Evolutionary conservation across 1,140 invertebrate genomes (phyloP), one percentile per base, ranked within the genome.

Genomic region (Matsumurasca onukii): DNA sequence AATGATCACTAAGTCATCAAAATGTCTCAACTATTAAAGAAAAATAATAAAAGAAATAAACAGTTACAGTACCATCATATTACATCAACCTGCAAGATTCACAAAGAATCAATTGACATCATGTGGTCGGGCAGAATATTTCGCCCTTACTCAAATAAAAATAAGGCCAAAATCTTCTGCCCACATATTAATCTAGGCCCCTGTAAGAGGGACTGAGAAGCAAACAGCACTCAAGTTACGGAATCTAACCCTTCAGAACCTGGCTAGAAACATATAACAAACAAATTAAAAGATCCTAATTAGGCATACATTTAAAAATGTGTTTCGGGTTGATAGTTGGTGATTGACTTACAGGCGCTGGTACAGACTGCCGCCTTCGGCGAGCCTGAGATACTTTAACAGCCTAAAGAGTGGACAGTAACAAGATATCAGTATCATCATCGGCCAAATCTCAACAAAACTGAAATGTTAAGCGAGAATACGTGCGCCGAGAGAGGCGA

Each of bases 261-360:
- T 59, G 55, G 55, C 55, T 59, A 59, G 24, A 59, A 3, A 59
- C 49, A 20, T 52, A n/a, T 59, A 39, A 59, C 55, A 59, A 59
- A 59, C 55, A 59, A 59, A 27, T 3, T 5, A 39, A 39, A 2
- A 51, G 15, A 22, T 59, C 45, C 48, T 67, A 67, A 67, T 24
- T 34, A 68, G 25, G 55, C 45, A 68, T 62, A 61, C 67, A 68
- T 59, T 31, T 65, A 63, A 20, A 70, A 17, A 55, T 62, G 13
- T 65, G 13, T 65, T 45, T 65, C 20, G 3, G 3, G 48, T 24
- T 68, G 45, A 63, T 57, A 68, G 62, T 57, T 68, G 62, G 31
- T 59, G 17, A 31, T 65, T 69, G 48, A 69, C 68, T 65, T 69
- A 69, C 68, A 69, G 63, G 57, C 63, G 39, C n/a, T 17, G 51